Percentiles rank a stretch among this genome's conserved stretches.
phyloP scores from a whole-genome alignment of 2,113 vertebrate species.

The Anguilla japonica region DNA sequence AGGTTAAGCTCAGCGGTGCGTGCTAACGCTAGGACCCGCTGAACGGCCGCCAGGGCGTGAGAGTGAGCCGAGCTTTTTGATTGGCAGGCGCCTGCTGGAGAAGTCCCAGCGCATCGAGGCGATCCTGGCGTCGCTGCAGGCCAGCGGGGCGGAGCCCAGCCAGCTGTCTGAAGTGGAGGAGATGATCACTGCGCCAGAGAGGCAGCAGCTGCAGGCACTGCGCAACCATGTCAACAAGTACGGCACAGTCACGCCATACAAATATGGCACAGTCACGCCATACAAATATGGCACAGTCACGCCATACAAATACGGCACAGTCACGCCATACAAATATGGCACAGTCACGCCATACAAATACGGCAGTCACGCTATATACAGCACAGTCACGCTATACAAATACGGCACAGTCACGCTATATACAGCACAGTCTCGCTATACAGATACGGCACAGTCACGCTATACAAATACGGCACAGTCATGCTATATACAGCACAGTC shows the following conservation, averaged over 20 bases:
- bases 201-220: constrained; percentile 86
- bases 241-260: constrained; percentile 14
- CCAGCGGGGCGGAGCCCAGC: constrained; percentile 78
- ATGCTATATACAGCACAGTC: background rate
- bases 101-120: constrained; percentile 95
- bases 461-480: background rate
- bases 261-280: background rate
- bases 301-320: background rate
- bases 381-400: background rate
- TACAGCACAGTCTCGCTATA: background rate
- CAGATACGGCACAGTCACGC: background rate
- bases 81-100: constrained; percentile 84
- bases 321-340: background rate
- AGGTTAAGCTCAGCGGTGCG: background rate
- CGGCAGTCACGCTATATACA: background rate
- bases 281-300: background rate
- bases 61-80: constrained; percentile 15
- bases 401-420: background rate
- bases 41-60: background rate
- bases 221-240: constrained; percentile 92
- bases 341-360: background rate
- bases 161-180: constrained; percentile 95
- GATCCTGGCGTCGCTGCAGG: constrained; percentile 91
- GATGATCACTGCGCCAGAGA: constrained; percentile 90
- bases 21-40: background rate